Conservation (phyloP, 2,888 invertebrate species). For the Polylopha cassiicola region DNA sequence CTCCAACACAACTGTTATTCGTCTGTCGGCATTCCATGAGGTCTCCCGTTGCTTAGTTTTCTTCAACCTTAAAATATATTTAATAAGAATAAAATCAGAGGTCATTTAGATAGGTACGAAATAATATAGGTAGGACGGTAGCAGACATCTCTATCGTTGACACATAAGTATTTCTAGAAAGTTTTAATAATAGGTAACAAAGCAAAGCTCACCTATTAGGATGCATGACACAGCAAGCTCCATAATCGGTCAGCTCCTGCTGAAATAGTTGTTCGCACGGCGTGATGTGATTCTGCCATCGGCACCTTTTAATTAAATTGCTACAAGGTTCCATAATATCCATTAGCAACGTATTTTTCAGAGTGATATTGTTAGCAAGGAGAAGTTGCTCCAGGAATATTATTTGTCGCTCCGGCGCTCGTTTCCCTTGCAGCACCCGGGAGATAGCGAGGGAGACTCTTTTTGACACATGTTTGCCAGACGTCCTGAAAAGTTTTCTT, state of each 20-base stretch:
- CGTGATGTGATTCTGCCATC: slow-evolving; percentile 39
- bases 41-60: slow-evolving; percentile 10
- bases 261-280: slow-evolving; percentile 46
- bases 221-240: slow-evolving; percentile 52
- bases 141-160: slow-evolving; percentile 21
- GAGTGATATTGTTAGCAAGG: slow-evolving; percentile 33
- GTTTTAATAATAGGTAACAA: neutral
- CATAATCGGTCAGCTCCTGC: slow-evolving; percentile 44
- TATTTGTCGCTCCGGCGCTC: slow-evolving; percentile 32
- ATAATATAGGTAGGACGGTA: slow-evolving; percentile 1
- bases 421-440: slow-evolving; percentile 39
- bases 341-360: slow-evolving; percentile 39
- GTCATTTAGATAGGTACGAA: too few species aligned
- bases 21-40: slow-evolving; percentile 25
- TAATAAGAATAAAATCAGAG: neutral
- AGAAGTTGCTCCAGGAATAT: slow-evolving; percentile 39
- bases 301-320: slow-evolving; percentile 39
- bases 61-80: slow-evolving; percentile 3
- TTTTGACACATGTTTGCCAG: too few species aligned
- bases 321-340: slow-evolving; percentile 43
- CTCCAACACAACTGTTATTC: slow-evolving; percentile 41
- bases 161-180: neutral
- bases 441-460: too few species aligned
- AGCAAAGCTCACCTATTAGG: slow-evolving; percentile 38
- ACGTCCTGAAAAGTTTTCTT: too few species aligned